phyloP scores from a whole-genome alignment of 2,888 invertebrate species.

The Lordiphosa fenestrarum region DNA sequence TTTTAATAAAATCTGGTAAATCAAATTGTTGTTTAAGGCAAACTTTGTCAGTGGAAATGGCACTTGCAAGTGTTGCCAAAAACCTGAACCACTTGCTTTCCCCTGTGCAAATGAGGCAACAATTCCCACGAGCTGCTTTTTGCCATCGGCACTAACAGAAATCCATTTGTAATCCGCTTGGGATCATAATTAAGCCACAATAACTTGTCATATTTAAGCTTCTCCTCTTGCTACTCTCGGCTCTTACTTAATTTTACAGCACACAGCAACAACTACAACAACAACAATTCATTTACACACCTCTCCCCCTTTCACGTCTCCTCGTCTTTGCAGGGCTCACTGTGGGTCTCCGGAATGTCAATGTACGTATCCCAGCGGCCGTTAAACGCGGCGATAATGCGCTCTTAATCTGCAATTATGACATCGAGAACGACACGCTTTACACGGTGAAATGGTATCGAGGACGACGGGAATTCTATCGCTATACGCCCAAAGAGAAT shows the following conservation, averaged over 20 bases:
- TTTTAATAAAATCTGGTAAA: too few species aligned
- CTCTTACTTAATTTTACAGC: conserved; percentile 28
- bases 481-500: conserved; percentile 88
- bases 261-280: conserved; percentile 5
- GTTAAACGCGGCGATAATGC: conserved; percentile 85
- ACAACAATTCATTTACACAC: conserved; percentile 19
- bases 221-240: conserved; percentile 35
- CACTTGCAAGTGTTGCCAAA: too few species aligned
- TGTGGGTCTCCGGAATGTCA: conserved; percentile 83
- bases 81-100: too few species aligned
- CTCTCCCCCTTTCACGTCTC: conserved; percentile 3
- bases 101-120: too few species aligned
- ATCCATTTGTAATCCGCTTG: conserved; percentile 57
- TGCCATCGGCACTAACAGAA: conserved; percentile 23
- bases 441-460: conserved; percentile 96
- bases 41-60: too few species aligned
- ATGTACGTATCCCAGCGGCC: conserved; percentile 85
- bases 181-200: conserved; percentile 72
- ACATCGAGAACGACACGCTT: conserved; percentile 89
- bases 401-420: conserved; percentile 87
- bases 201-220: conserved; percentile 71
- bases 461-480: conserved; percentile 90
- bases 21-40: too few species aligned
- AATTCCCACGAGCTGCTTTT: conserved; percentile 6
- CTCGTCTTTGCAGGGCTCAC: conserved; percentile 65